Base-by-base conservation (phyloP, 2,113 vertebrate genomes). In the Pleuronectes platessa region DNA sequence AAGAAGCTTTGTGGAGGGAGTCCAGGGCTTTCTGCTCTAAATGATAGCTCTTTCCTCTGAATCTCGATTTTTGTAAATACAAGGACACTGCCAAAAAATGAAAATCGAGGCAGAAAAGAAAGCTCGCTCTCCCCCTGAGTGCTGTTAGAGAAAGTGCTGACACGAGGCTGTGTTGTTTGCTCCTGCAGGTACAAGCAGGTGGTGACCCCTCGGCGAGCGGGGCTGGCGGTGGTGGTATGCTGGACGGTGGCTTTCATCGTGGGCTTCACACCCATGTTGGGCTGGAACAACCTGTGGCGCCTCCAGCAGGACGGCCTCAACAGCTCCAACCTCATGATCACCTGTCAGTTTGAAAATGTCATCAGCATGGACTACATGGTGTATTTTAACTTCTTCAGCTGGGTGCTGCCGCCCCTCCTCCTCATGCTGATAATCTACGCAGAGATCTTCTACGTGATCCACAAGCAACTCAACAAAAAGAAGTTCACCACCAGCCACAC, bases 321-420 rank as follows among this genome's bases (percentile, higher is more conserved):
- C 49, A 95, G 95, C 0, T 17, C 88, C 0, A 93, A 95, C 59
- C 92, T 96, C 0, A 75, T 96, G 63, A 94, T 97, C 89, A 93
- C 93, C 12, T 99, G 98, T 77, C 93, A 96, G 86, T 99, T 99
- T 0, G 98, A 98, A 90, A 97, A 94, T 0, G 97, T 99, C 76
- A 99, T 99, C 94, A 98, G 97, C 93, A 99, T 99, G 98, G 94
- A 98, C 81, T 99, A 99, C 91, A 99, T 99, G 98, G 98, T 99
- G 27, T 99, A 99, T 90, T 99, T 99, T 88, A 99, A 99, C 92
- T 99, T 99, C 85, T 98, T 99, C 0, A 93, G 97, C 9, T 99
- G 98, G 96, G 98, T 99, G 78, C 95, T 99, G 80, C 97, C 97
- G 0, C 98, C 98, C 0, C 93, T 99, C 76, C 70, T 99, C 17